Evolutionary conservation across 1,140 invertebrate genomes (phyloP).

Genomic region (Drosophila chauvacae): DNA sequence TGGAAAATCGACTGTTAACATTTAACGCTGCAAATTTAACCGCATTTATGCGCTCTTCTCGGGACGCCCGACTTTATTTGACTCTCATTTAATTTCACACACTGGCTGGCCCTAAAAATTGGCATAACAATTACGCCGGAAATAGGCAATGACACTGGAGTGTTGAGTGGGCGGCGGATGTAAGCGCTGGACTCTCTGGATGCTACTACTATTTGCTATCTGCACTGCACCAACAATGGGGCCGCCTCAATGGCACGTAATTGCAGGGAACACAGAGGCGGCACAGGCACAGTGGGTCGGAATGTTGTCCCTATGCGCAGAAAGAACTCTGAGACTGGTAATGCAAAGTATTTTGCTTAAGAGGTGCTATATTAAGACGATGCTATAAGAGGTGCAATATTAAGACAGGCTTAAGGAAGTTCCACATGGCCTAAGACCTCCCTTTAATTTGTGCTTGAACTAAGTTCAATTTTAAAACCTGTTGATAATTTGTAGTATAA

Average conservation of each 20-base stretch:
- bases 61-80: conserved; percentile 61
- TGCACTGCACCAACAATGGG: conserved; percentile 66
- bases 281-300: conserved; percentile 24
- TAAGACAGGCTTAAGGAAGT: too few relatives aligned
- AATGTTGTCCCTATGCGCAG: background rate
- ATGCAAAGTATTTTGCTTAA: background rate
- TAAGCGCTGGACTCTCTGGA: conserved; percentile 32
- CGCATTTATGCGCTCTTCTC: conserved; percentile 67
- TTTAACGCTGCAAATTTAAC: conserved; percentile 78
- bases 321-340: too few relatives aligned
- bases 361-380: background rate
- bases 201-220: conserved; percentile 57
- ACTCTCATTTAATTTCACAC: conserved; percentile 74
- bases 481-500: too few relatives aligned
- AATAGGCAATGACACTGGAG: conserved; percentile 46
- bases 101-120: conserved; percentile 63
- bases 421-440: too few relatives aligned
- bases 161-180: background rate
- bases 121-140: conserved; percentile 77
- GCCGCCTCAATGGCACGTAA: conserved; percentile 70
- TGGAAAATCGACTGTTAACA: conserved; percentile 79
- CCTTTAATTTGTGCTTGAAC: too few relatives aligned
- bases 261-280: conserved; percentile 55
- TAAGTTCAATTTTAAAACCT: too few relatives aligned
- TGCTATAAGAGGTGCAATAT: too few relatives aligned